Percentiles rank a stretch among this genome's conserved stretches.
Conservation (phyloP, 2,113 vertebrate species). For the Malurus elegans region DNA sequence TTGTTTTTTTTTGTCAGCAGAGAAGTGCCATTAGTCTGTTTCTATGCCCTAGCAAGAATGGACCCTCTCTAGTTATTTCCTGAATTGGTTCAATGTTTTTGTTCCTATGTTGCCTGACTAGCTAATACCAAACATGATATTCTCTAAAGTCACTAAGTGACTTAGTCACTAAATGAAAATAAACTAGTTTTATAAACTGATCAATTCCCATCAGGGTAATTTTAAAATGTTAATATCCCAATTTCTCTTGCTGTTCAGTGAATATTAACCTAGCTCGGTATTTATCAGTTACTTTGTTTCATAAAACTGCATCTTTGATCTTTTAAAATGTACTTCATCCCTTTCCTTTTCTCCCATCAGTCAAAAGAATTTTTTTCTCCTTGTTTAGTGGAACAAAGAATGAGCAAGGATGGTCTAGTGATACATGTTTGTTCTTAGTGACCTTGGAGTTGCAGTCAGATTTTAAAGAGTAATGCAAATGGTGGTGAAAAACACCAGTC, state of each 20-base stretch:
- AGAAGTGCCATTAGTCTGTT: not conserved
- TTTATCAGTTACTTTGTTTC: not conserved
- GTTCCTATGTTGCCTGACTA: not conserved
- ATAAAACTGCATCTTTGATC: not conserved
- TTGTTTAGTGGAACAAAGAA: not conserved
- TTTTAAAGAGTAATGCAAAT: not conserved
- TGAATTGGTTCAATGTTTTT: not conserved
- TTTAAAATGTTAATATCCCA: not conserved
- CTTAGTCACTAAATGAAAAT: not conserved
- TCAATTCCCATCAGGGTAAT: not conserved
- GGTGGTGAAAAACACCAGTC: not conserved
- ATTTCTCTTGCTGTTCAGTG: not conserved
- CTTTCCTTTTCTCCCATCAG: not conserved
- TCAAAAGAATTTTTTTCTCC: not conserved
- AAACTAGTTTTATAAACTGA: not conserved
- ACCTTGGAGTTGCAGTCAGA: not conserved
- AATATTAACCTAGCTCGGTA: not conserved
- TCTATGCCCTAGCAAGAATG: not conserved
- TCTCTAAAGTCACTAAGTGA: not conserved
- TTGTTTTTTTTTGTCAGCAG: not conserved
- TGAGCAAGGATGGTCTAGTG: not conserved
- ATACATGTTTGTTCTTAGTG: not conserved
- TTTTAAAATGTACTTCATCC: not conserved
- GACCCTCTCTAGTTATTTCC: not conserved
- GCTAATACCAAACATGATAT: not conserved